Conservation (phyloP, 2,888 invertebrate genomes). For the Eupithecia subumbrata region DNA sequence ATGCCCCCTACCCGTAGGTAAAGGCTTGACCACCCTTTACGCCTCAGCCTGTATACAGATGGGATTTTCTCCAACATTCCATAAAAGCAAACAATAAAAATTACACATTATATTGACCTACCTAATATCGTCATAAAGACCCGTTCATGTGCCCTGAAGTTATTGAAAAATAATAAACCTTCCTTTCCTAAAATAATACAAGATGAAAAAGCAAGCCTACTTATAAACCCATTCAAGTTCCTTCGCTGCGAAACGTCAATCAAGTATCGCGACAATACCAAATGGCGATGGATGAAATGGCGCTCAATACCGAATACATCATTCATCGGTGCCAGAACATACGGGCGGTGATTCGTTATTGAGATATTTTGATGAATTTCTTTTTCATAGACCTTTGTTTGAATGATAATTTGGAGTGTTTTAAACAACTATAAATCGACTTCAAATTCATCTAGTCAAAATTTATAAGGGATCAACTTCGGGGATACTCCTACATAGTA, state of each 20-base stretch:
- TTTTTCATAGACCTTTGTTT: not conserved
- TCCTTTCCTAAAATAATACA: not conserved
- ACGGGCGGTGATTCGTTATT: constrained; percentile 23
- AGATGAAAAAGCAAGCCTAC: constrained; percentile 9
- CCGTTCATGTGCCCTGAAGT: not conserved
- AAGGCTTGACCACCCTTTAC: too few species aligned
- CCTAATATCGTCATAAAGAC: not conserved
- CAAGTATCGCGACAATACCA: constrained; percentile 60
- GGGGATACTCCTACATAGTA: too few species aligned
- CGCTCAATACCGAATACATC: constrained; percentile 44
- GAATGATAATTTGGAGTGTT: too few species aligned
- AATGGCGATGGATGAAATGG: constrained; percentile 55
- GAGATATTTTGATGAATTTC: not conserved
- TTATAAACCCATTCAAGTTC: constrained; percentile 27
- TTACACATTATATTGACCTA: not conserved
- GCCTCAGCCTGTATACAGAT: too few species aligned
- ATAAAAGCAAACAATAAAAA: not conserved
- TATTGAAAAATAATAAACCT: not conserved
- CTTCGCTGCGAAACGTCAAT: constrained; percentile 53
- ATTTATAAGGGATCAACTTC: too few species aligned
- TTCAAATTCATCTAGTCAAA: too few species aligned
- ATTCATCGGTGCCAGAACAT: constrained; percentile 55
- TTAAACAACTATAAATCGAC: too few species aligned
- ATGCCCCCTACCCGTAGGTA: too few species aligned
- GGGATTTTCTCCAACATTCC: not conserved